Evolutionary conservation across 2,797 vertebrate genomes (phyloP).

Genomic region (Gymnodraco acuticeps): DNA sequence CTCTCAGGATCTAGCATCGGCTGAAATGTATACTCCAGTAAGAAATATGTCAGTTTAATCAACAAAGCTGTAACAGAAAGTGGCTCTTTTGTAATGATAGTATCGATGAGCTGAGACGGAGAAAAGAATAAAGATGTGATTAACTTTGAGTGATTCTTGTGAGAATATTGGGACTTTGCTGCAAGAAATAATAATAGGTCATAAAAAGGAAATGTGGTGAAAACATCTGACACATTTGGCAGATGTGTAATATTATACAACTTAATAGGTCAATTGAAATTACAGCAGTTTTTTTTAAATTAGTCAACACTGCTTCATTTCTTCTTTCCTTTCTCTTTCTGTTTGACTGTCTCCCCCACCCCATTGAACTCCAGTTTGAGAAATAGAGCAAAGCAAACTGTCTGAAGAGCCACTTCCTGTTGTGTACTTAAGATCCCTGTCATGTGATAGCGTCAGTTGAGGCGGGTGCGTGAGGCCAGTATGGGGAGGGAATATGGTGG

Average conservation of each 20-base stretch:
- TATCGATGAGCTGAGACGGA: constrained; percentile 27
- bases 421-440: constrained; percentile 82
- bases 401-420: constrained; percentile 85
- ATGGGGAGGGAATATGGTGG: constrained; percentile 74
- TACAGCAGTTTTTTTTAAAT: constrained; percentile 14
- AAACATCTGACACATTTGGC: background rate
- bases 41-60: constrained; percentile 34
- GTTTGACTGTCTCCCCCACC: constrained; percentile 49
- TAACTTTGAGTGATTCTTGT: constrained; percentile 19
- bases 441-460: constrained; percentile 80
- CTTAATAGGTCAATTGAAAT: background rate
- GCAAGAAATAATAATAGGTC: background rate
- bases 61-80: constrained; percentile 13
- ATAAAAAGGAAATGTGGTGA: background rate
- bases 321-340: constrained; percentile 49
- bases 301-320: constrained; percentile 21
- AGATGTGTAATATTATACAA: no score
- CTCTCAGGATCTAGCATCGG: constrained; percentile 38
- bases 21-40: constrained; percentile 50
- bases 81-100: constrained; percentile 7
- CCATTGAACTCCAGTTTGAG: constrained; percentile 68
- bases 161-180: constrained; percentile 13
- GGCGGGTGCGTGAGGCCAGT: constrained; percentile 62
- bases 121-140: constrained; percentile 26
- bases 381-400: constrained; percentile 76